Evolutionary conservation across 2,888 invertebrate species (phyloP).

Genomic region (Harpalus rubripes): DNA sequence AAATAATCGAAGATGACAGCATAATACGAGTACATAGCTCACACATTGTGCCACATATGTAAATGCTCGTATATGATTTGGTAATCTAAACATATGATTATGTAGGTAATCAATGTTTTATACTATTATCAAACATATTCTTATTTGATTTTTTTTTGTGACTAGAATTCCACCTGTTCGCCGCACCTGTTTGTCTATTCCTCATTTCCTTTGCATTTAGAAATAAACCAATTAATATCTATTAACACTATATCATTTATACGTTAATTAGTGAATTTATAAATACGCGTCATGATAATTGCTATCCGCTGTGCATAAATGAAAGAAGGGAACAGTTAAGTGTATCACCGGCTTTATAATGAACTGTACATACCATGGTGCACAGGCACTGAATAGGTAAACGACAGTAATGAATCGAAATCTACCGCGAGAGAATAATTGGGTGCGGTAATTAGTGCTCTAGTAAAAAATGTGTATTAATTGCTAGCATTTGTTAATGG

Average conservation of each 20-base stretch:
- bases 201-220: neutral
- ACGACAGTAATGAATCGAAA: slow-evolving; percentile 45
- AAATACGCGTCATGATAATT: slow-evolving; percentile 26
- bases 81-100: no score
- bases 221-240: slow-evolving; percentile 26
- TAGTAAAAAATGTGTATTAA: neutral
- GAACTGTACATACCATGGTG: slow-evolving; percentile 25
- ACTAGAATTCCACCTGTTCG: neutral
- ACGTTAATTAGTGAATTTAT: slow-evolving; percentile 43
- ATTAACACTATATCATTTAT: slow-evolving; percentile 16
- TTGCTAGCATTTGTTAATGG: neutral
- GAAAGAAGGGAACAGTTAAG: slow-evolving; percentile 19
- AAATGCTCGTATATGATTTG: no score
- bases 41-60: no score
- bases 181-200: neutral
- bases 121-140: no score
- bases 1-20: no score
- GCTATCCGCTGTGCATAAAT: neutral
- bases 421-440: slow-evolving; percentile 38
- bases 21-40: no score
- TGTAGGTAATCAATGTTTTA: no score
- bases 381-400: slow-evolving; percentile 41
- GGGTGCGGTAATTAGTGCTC: neutral
- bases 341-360: slow-evolving; percentile 56
- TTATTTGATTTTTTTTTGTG: neutral